Percentiles rank a stretch among this genome's conserved stretches.
These are phyloP conservation scores for Danaus plexippus DNA, from an alignment of 1,140 invertebrate genomes.

Conservation along the genomic window DNA sequence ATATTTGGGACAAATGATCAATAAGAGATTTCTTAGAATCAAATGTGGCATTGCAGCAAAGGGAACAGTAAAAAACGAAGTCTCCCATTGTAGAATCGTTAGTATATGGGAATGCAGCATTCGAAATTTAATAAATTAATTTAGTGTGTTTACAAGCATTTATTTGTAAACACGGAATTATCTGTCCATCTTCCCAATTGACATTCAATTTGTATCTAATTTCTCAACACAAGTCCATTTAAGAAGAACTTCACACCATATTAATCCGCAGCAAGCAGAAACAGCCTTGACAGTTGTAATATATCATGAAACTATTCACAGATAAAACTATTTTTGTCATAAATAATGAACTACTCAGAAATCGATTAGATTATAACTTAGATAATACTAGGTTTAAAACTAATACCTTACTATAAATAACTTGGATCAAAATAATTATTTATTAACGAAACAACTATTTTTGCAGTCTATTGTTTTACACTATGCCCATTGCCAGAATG, in stretches of 20 bases:
- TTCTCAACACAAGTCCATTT: constrained; percentile 54
- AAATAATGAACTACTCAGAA: too few species aligned
- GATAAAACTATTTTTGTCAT: too few species aligned
- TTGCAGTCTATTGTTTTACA: too few species aligned
- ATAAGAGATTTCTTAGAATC: constrained; percentile 71
- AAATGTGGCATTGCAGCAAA: constrained; percentile 77
- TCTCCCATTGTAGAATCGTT: constrained; percentile 65
- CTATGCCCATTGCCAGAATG: too few species aligned
- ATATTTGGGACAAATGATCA: constrained; percentile 74
- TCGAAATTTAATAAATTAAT: background rate
- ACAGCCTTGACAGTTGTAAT: constrained; percentile 9
- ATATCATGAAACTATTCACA: too few species aligned
- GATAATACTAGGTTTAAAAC: too few species aligned
- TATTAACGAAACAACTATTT: too few species aligned
- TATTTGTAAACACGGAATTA: constrained; percentile 47
- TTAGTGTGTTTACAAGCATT: constrained; percentile 15
- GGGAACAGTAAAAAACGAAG: constrained; percentile 72
- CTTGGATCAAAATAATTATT: too few species aligned
- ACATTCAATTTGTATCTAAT: constrained; percentile 59
- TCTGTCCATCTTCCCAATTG: constrained; percentile 30
- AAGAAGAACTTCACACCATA: constrained; percentile 67
- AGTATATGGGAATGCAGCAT: constrained; percentile 4
- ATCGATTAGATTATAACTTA: too few species aligned
- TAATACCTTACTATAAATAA: too few species aligned
- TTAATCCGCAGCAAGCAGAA: constrained; percentile 35